These are phyloP conservation scores for Eutolmus rufibarbis DNA, from an alignment of 2,888 invertebrate species.

Conservation along the genomic window DNA sequence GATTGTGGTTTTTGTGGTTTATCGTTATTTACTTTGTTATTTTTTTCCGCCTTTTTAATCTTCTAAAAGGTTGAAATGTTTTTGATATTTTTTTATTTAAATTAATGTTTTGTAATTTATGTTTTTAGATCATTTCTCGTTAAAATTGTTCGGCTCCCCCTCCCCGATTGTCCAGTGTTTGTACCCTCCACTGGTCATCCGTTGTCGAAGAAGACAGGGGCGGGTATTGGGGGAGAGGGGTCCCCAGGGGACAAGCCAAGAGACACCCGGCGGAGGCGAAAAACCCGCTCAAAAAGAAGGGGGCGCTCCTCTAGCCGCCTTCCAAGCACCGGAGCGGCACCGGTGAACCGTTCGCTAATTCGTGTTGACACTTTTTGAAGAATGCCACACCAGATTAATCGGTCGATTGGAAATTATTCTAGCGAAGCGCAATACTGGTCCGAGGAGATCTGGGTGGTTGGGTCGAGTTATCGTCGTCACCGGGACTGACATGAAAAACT, in stretches of 20 bases:
- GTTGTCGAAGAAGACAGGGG: too few relatives aligned
- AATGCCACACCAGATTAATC: constrained; percentile 56
- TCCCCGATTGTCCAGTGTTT: too few relatives aligned
- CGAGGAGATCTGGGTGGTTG: background rate
- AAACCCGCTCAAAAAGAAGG: too few relatives aligned
- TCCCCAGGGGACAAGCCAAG: too few relatives aligned
- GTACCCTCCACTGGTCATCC: too few relatives aligned
- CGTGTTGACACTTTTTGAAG: constrained; percentile 55
- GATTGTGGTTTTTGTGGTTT: constrained; percentile 2
- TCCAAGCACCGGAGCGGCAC: background rate
- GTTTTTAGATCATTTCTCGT: too few relatives aligned
- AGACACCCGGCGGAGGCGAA: too few relatives aligned
- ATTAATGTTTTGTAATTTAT: background rate
- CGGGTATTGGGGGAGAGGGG: too few relatives aligned
- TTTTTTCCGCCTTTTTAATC: background rate
- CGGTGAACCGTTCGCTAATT: constrained; percentile 54
- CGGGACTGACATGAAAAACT: background rate
- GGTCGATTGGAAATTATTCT: constrained; percentile 53
- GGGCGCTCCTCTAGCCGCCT: background rate
- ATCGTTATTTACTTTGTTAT: background rate
- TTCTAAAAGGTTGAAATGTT: background rate
- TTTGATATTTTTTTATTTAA: background rate
- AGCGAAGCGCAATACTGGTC: constrained; percentile 43
- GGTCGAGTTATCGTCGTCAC: background rate
- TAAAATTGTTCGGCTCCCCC: too few relatives aligned